Evolutionary conservation across 2,888 invertebrate genomes (phyloP).

Genomic region (Cephus spinipes): DNA sequence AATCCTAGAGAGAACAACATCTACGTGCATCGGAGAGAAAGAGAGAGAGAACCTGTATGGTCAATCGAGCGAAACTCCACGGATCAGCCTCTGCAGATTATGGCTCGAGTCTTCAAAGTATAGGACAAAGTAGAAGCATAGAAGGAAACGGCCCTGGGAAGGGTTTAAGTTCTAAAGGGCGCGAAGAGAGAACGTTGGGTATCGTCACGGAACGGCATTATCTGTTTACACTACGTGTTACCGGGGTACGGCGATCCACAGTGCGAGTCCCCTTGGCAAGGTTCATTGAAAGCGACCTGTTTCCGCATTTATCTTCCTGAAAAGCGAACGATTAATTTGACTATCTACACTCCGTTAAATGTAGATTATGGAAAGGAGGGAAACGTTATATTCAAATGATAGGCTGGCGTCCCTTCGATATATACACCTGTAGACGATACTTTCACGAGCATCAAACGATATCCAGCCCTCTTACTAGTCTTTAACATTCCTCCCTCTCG

Average conservation of each 20-base stretch:
- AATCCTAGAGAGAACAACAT: background rate
- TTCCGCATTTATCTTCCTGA: slow-evolving; percentile 8
- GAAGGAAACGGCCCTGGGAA: slow-evolving; percentile 21
- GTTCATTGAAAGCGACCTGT: slow-evolving; percentile 3
- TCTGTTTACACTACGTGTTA: slow-evolving; percentile 21
- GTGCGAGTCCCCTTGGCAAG: background rate
- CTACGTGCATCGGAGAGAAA: background rate
- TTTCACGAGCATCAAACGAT: background rate
- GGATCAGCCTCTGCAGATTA: background rate
- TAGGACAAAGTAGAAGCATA: slow-evolving; percentile 1
- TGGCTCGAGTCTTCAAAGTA: background rate
- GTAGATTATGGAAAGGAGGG: slow-evolving; percentile 27
- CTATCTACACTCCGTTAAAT: slow-evolving; percentile 35
- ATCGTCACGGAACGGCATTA: slow-evolving; percentile 12
- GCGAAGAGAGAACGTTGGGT: slow-evolving; percentile 7
- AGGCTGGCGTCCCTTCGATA: background rate
- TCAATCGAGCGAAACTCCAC: background rate
- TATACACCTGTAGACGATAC: background rate
- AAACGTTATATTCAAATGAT: background rate
- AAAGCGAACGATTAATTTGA: slow-evolving; percentile 27
- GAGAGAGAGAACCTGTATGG: background rate
- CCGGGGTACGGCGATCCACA: background rate
- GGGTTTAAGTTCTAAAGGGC: slow-evolving; percentile 12
- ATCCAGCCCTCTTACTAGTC: background rate
- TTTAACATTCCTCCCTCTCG: background rate